These are phyloP conservation scores for Nymphalis io DNA, from an alignment of 1,140 invertebrate genomes.

Conservation along the genomic window DNA sequence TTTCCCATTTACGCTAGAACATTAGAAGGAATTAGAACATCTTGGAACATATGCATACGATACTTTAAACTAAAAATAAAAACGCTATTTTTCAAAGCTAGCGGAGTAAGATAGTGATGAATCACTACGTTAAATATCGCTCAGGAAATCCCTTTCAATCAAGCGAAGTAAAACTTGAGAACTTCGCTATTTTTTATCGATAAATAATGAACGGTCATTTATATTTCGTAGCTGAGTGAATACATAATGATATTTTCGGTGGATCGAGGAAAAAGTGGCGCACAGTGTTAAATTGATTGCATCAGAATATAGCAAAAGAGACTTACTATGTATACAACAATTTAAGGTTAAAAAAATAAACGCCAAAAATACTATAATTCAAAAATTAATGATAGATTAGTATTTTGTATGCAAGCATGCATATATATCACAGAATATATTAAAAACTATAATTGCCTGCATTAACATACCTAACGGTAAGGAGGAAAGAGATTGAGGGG, in stretches of 20 bases:
- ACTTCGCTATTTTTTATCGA: constrained; percentile 23
- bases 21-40: no score
- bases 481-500: no score
- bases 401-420: no score
- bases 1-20: no score
- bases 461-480: no score
- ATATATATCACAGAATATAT: no score
- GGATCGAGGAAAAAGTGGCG: constrained; percentile 15
- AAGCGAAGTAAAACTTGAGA: constrained; percentile 12
- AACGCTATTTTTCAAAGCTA: no score
- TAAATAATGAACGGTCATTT: constrained; percentile 27
- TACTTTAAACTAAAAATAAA: neutral
- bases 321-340: neutral
- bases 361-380: neutral
- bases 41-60: neutral
- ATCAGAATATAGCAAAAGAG: neutral
- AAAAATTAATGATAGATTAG: no score
- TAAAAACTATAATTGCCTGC: no score
- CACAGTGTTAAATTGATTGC: constrained; percentile 9
- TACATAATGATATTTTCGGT: constrained; percentile 14
- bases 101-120: neutral
- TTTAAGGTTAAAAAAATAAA: neutral
- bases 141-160: neutral
- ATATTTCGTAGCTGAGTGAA: constrained; percentile 15
- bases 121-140: constrained; percentile 3